Evolutionary conservation across 2,113 vertebrate genomes (phyloP).

Genomic region (Megaceryle maxima): DNA sequence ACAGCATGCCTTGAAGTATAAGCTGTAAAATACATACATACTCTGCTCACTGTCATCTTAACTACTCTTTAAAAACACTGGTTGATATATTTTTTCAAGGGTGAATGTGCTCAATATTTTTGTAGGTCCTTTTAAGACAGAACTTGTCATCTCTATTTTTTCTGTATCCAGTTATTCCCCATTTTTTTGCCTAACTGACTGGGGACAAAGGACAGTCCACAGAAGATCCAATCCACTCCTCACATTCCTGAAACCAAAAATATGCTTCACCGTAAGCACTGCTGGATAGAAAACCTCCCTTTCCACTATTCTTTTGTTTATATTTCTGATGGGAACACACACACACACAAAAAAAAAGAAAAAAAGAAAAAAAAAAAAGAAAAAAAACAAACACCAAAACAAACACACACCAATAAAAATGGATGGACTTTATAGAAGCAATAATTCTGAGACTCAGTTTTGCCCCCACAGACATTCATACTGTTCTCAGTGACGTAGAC

Average conservation of each 20-base stretch:
- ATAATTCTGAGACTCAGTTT: neutral
- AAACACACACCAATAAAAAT: no score
- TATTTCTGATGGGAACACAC: neutral
- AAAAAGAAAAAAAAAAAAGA: no score
- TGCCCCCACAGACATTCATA: neutral
- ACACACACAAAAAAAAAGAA: no score
- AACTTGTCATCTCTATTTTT: neutral
- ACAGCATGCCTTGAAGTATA: neutral
- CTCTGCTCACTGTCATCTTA: neutral
- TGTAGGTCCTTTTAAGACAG: neutral
- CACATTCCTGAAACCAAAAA: neutral
- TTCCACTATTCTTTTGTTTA: neutral
- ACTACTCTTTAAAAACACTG: neutral
- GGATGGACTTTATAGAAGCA: neutral
- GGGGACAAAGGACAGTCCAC: neutral
- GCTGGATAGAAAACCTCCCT: neutral
- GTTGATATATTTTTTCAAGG: neutral
- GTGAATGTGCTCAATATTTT: neutral
- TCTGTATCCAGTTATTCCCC: neutral
- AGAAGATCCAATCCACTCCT: neutral
- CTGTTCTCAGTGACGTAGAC: neutral
- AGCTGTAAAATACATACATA: neutral
- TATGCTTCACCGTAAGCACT: accelerated
- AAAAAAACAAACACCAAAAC: no score
- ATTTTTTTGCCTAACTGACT: neutral